phyloP scores from a whole-genome alignment of 2,113 vertebrate species.

The Octodon degus region DNA sequence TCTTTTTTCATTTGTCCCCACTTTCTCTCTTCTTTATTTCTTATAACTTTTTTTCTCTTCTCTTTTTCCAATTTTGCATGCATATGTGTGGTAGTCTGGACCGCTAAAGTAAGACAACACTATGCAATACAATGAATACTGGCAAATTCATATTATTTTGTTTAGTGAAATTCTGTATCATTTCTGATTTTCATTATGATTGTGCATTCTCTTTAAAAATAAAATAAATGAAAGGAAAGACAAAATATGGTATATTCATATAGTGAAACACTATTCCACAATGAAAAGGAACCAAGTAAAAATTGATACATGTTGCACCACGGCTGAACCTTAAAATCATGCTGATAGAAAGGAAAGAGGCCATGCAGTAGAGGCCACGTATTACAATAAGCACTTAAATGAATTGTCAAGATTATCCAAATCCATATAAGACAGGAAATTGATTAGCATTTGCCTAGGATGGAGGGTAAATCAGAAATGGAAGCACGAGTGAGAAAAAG shows the following conservation, averaged over 20 bases:
- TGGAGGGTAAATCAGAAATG: neutral
- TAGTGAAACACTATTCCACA: neutral
- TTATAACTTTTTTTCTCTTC: too few relatives aligned
- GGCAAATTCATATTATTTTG: too few relatives aligned
- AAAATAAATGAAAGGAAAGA: neutral
- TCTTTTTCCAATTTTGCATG: too few relatives aligned
- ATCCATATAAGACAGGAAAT: neutral
- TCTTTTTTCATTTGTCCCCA: too few relatives aligned
- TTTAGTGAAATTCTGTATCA: too few relatives aligned
- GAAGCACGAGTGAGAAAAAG: neutral
- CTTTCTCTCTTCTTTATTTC: too few relatives aligned
- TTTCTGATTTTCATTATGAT: too few relatives aligned
- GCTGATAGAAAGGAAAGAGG: neutral
- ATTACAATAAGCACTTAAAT: neutral
- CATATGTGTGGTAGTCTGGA: too few relatives aligned
- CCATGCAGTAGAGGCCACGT: neutral
- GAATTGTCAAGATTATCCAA: neutral
- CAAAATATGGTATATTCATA: neutral
- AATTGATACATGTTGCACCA: too few relatives aligned
- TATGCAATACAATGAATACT: too few relatives aligned
- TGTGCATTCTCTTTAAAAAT: neutral
- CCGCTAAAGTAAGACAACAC: too few relatives aligned
- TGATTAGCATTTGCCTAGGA: neutral
- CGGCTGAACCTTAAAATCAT: neutral
- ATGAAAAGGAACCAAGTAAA: neutral